Evolutionary conservation across 2,797 vertebrate species (phyloP), one percentile per base, ranked within the genome.

Genomic region (Cuniculus paca): DNA sequence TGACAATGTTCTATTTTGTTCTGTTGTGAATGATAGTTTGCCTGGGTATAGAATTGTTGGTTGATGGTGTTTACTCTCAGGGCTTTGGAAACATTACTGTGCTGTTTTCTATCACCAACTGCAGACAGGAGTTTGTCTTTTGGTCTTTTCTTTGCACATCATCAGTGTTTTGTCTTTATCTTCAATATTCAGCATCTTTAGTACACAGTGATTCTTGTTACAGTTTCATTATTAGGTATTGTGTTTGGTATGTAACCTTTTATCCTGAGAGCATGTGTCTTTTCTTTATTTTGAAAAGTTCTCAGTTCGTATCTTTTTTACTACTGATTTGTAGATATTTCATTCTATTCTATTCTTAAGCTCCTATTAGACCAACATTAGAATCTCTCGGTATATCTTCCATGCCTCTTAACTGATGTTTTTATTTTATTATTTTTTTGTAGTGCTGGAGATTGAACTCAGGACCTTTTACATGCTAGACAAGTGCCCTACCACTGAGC

Each of bases 261-360:
- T 88, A 45, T 50, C 94, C 31, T 77, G 82, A 90, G 68, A 88
- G 56, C 50, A 56, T 0, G 8, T 56, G 58, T 70, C 19, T 65
- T 84, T 79, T 79, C 39, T 80, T 85, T 22, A 80, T 90, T 92
- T 50, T 92, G 31, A 90, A 65, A 82, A 36, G 19, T 77, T 92
- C 34, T 91, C 17, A 78, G 28, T 16, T 28, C n/a, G 26, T 88
- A 28, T 81, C 50, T 45, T 74, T 88, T 94, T 54, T 42, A 90
- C n/a, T 78, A 13, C 20, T 34, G 36, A 72, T 50, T 81, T 48
- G 63, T 16, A 90, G 6, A 75, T 54, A 42, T 13, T 61, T 91
- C 78, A 26, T 52, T 63, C 1, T 61, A 26, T 56, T 78, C n/a
- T 79, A 11, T 74, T 93, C 54, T 72, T 85, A n/a, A 87, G 52